Conservation (phyloP, 2,888 invertebrate genomes). For the Drosophila limbata region DNA sequence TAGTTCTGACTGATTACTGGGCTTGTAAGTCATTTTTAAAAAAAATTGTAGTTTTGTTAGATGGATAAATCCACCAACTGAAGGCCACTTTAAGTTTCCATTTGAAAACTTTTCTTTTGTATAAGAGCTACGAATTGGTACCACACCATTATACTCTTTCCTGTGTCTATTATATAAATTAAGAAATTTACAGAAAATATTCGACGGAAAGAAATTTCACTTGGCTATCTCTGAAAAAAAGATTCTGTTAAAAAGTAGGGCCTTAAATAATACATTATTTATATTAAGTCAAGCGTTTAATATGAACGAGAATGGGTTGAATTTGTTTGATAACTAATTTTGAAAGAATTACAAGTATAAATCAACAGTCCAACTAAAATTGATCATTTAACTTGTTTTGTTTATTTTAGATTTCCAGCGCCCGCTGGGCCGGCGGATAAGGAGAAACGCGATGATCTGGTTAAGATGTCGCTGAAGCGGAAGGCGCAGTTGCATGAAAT, state of each 20-base stretch:
- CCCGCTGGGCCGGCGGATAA: constrained; percentile 86
- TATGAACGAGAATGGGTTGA: background rate
- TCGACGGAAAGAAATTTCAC: no score
- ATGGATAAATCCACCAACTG: no score
- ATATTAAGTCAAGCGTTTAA: background rate
- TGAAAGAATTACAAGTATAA: background rate
- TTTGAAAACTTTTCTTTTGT: no score
- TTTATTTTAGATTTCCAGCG: constrained; percentile 75
- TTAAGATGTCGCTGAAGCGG: constrained; percentile 92
- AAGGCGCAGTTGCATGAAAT: constrained; percentile 95
- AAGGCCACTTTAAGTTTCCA: no score
- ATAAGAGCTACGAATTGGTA: no score
- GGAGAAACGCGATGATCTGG: constrained; percentile 88
- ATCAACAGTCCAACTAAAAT: background rate
- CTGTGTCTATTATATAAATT: no score
- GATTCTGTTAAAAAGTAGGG: no score
- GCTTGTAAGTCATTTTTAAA: no score
- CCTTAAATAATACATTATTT: background rate
- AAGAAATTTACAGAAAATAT: no score
- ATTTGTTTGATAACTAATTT: background rate
- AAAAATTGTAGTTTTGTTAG: no score
- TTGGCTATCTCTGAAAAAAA: no score
- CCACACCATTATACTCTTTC: no score
- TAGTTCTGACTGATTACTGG: background rate
- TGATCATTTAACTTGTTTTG: constrained; percentile 1